Percentiles rank a stretch among this genome's conserved stretches.
Evolutionary conservation across 2,797 vertebrate genomes (phyloP).

Genomic region (Anolis apletophallus): DNA sequence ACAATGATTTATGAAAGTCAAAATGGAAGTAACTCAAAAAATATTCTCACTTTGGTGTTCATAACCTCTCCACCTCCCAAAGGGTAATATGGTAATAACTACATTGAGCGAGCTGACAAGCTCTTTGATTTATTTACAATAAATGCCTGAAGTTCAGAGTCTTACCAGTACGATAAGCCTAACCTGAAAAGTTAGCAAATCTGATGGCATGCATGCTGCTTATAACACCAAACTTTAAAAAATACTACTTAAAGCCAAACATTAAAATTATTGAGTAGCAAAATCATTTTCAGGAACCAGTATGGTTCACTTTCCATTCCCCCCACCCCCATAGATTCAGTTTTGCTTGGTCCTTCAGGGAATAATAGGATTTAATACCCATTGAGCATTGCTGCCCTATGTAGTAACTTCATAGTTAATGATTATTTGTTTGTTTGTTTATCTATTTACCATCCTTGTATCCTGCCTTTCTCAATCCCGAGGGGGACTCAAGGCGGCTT

Average conservation of each 20-base stretch:
- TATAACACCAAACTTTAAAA: background rate
- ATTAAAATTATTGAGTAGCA: background rate
- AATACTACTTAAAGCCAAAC: background rate
- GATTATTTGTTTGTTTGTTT: no score
- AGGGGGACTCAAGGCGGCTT: no score
- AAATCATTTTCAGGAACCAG: background rate
- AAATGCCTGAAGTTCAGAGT: conserved; percentile 50
- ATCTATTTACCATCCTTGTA: no score
- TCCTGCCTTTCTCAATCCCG: no score
- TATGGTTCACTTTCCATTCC: background rate
- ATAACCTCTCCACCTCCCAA: conserved; percentile 31
- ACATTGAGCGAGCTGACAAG: conserved; percentile 40
- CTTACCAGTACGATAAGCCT: background rate
- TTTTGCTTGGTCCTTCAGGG: background rate
- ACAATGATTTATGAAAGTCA: conserved; percentile 63
- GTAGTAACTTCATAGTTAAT: background rate
- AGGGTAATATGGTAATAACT: conserved; percentile 32
- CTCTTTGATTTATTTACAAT: conserved; percentile 57
- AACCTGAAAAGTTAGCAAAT: background rate
- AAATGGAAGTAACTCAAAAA: conserved; percentile 59
- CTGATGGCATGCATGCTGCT: background rate
- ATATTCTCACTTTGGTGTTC: background rate
- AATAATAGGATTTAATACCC: background rate
- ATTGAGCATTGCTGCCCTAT: background rate
- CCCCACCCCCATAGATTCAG: background rate